Base-by-base conservation (phyloP, 2,888 invertebrate species). In the Philopedon plagiatum region DNA sequence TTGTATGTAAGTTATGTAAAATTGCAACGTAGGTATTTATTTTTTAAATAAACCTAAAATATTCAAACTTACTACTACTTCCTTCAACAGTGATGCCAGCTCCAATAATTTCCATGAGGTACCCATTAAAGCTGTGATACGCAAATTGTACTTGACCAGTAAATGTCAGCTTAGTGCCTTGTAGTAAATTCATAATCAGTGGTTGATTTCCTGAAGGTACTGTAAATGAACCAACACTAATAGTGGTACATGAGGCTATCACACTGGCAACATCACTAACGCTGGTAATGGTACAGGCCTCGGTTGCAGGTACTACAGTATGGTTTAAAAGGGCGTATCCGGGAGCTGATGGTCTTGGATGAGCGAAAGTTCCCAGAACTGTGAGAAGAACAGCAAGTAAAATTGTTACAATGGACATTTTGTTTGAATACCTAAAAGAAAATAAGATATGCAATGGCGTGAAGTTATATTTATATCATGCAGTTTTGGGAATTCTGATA, bases 91-190 rank as follows among this genome's bases (percentile, higher is more conserved):
- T 69, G n/a, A 62, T 19, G 5, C 37, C 26, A 5, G 1, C 21
- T 8, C 69, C 69, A 18, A 69, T 62, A 29, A 69, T 69, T 46
- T 69, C 69, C 32, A 69, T 51, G 29, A 69, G 56, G n/a, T 69
- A 69, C 0, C 69, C 69, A n/a, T 23, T 56, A 19, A 61, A 62
- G 3, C 0, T 29, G 13, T 49, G 29, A 8, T 49, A 19, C 1
- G 18, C 54, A 13, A 69, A 69, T 7, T 15, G 3, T 9, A 69
- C 7, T 21, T 37, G 4, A 5, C 69, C 69, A 11, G 61, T 62
- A 41, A 69, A 69, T 2, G 69, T 62, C 11, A 69, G 11, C 5
- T 29, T 62, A 9, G 69, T 61, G 5, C 69, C 69, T 32, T 56
- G 3, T 51, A 61, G 39, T 13, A 58, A 15, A n/a, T 58, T 37